Conservation (phyloP, 2,113 vertebrate species). For the Athene cunicularia region DNA sequence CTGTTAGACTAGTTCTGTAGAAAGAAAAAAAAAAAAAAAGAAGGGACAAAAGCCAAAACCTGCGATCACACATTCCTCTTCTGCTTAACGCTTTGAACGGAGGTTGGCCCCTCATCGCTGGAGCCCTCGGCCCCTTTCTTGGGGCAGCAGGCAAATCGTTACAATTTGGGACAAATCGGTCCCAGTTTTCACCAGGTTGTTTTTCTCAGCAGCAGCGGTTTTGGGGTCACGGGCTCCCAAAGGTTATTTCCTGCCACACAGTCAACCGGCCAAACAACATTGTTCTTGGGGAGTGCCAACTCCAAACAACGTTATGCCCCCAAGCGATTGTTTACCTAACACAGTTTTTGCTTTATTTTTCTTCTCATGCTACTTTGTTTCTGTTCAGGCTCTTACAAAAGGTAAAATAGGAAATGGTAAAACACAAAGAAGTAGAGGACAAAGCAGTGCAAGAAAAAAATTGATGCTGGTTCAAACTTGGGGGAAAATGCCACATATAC, state of each 20-base stretch:
- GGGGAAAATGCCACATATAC: accelerated
- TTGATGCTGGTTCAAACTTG: not conserved
- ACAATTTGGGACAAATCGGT: not conserved
- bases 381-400: not conserved
- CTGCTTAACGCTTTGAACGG: not conserved
- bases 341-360: conserved; percentile 1
- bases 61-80: not conserved
- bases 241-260: conserved; percentile 29
- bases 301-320: not conserved
- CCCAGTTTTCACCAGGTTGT: not conserved
- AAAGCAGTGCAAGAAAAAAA: not conserved
- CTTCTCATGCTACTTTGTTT: not conserved
- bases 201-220: not conserved
- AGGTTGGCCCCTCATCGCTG: not conserved
- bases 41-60: not conserved
- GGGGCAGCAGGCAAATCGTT: not conserved
- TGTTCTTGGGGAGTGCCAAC: conserved; percentile 1
- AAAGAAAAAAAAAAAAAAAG: not conserved
- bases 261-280: not conserved
- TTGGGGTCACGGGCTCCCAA: not conserved
- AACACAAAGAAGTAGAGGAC: not conserved
- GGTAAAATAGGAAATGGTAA: not conserved
- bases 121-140: not conserved
- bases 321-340: not conserved
- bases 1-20: not conserved